phyloP scores from a whole-genome alignment of 2,113 vertebrate species.

The Dendropsophus ebraccatus region DNA sequence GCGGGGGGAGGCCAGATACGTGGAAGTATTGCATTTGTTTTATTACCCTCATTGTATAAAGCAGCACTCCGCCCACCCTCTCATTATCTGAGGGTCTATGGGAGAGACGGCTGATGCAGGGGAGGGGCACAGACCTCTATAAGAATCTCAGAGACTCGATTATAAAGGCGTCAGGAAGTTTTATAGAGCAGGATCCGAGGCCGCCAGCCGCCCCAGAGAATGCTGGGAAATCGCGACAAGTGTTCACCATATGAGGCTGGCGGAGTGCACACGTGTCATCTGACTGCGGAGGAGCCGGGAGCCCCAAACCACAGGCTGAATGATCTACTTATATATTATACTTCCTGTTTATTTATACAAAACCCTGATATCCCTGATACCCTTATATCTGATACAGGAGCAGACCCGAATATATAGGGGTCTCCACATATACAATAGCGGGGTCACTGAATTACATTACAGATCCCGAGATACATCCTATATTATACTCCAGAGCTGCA shows the following conservation, averaged over 20 bases:
- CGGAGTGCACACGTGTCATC: background rate
- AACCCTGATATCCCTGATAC: no score
- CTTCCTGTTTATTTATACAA: no score
- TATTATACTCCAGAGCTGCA: no score
- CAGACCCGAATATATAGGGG: background rate
- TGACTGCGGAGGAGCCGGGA: no score
- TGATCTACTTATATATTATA: no score
- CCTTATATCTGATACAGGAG: no score
- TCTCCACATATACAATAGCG: no score
- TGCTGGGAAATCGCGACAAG: background rate
- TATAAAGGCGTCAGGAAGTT: background rate
- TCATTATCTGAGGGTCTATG: background rate
- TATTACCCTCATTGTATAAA: background rate
- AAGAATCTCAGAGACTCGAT: background rate
- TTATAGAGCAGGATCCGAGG: background rate
- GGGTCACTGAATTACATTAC: no score
- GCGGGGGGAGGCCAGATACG: no score
- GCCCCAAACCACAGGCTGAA: no score
- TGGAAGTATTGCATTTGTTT: no score
- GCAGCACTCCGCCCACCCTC: background rate
- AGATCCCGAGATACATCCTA: no score
- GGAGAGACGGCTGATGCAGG: background rate
- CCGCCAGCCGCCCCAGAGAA: background rate
- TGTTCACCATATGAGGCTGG: constrained; percentile 1
- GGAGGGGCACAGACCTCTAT: background rate